Percentiles rank a stretch among this genome's conserved stretches.
These are phyloP conservation scores for Lucinisca nassula DNA, from an alignment of 2,888 invertebrate species.

Conservation along the genomic window DNA sequence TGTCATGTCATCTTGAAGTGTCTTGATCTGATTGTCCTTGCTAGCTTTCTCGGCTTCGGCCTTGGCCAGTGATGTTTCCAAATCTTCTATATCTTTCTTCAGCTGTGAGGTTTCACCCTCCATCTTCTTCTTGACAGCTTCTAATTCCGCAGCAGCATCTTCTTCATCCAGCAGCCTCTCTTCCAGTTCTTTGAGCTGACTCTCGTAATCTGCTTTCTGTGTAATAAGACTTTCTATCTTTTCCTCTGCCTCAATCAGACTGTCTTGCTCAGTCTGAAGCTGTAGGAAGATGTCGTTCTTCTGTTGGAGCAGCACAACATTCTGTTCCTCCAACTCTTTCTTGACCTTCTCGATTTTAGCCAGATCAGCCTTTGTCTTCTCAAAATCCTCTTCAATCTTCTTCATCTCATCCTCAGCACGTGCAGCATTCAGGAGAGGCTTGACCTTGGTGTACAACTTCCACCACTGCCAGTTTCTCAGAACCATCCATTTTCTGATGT, in stretches of 20 bases:
- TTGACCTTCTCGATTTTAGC: slow-evolving; percentile 98
- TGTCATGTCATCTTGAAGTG: slow-evolving; percentile 97
- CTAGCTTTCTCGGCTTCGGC: slow-evolving; percentile 98
- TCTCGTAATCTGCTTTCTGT: slow-evolving; percentile 98
- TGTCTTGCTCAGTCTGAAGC: slow-evolving; percentile 97
- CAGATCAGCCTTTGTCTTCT: slow-evolving; percentile 97
- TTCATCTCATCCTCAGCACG: slow-evolving; percentile 99
- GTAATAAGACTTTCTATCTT: slow-evolving; percentile 96
- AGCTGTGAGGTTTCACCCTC: slow-evolving; percentile 97
- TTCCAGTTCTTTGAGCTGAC: slow-evolving; percentile 98
- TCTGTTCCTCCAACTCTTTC: slow-evolving; percentile 98
- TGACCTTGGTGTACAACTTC: slow-evolving; percentile 95
- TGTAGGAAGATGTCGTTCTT: slow-evolving; percentile 96
- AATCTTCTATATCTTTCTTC: slow-evolving; percentile 99
- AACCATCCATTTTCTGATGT: slow-evolving; percentile 99
- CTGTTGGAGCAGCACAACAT: slow-evolving; percentile 96
- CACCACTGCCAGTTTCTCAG: slow-evolving; percentile 99
- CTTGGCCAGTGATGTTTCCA: slow-evolving; percentile 93
- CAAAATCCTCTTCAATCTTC: slow-evolving; percentile 97
- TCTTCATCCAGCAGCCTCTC: slow-evolving; percentile 99
- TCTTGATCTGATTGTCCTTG: slow-evolving; percentile 98
- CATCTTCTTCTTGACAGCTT: slow-evolving; percentile 98
- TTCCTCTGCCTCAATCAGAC: slow-evolving; percentile 97
- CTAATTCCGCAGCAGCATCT: slow-evolving; percentile 97
- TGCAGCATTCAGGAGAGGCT: slow-evolving; percentile 98